These are phyloP conservation scores for Cactoblastis cactorum DNA, from an alignment of 2,888 invertebrate genomes.

Conservation along the genomic window DNA sequence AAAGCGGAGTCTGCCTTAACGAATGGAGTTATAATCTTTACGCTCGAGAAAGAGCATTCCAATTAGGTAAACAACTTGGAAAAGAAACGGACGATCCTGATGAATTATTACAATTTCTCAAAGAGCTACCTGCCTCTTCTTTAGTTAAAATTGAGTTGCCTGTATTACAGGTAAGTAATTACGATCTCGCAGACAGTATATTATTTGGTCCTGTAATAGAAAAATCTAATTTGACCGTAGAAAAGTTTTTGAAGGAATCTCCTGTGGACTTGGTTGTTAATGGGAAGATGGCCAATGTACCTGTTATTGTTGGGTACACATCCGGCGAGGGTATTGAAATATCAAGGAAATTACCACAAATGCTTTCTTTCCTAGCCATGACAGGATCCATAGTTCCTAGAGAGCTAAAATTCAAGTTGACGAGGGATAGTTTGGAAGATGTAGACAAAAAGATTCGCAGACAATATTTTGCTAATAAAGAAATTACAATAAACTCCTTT, in stretches of 20 bases:
- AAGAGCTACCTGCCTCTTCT: conserved; percentile 43
- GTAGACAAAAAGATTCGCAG: conserved; percentile 50
- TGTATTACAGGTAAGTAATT: conserved; percentile 35
- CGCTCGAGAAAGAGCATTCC: conserved; percentile 57
- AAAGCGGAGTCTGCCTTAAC: conserved; percentile 69
- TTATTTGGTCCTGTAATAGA: conserved; percentile 69
- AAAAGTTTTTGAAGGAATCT: conserved; percentile 51
- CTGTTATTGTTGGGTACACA: conserved; percentile 63
- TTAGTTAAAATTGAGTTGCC: conserved; percentile 58
- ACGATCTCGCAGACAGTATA: conserved; percentile 54
- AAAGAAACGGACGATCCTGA: conserved; percentile 54
- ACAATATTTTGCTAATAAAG: conserved; percentile 51
- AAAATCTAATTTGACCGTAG: conserved; percentile 41
- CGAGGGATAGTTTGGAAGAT: conserved; percentile 35
- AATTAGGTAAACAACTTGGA: conserved; percentile 61
- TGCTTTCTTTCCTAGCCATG: conserved; percentile 34
- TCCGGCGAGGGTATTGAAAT: conserved; percentile 70
- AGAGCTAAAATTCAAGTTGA: conserved; percentile 56
- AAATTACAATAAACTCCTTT: conserved; percentile 39
- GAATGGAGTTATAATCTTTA: conserved; percentile 65
- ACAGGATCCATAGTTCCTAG: conserved; percentile 59
- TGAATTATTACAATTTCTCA: conserved; percentile 56
- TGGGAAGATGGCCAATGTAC: conserved; percentile 51
- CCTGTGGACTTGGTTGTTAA: conserved; percentile 46
- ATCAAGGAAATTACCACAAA: conserved; percentile 43